Evolutionary conservation across 2,888 invertebrate genomes (phyloP), one percentile per base, ranked within the genome.

Genomic region (Cerastis leucographa): DNA sequence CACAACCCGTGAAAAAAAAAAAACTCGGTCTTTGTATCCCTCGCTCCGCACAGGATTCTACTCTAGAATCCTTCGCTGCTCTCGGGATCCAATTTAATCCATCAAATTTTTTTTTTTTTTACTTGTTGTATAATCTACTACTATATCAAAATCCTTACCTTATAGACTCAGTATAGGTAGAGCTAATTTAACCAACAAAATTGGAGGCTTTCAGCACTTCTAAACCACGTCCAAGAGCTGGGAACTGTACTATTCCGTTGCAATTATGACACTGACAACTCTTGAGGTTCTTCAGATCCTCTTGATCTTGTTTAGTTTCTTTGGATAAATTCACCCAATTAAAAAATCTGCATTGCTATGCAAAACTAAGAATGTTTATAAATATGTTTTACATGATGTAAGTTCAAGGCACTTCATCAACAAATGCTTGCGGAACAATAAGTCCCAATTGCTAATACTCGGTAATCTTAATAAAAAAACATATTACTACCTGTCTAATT

Each of bases 391-490:
- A 35, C 22, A 44, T n/a, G 14, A 80, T 35, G 35, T 14, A 25
- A 61, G 61, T 61, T 61, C 19, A 62, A 80, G 44, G 9, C 9
- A 17, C 12, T 70, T 54, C 54, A 54, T n/a, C 12, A 54, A 12
- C 54, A 12, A n/a, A n/a, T 51, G 51, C 22, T 51, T 22, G 44
- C 49, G 25, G 14, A 42, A 65, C 51, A 14, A 62, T 25, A 56
- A 56, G 44, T 76, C 35, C 49, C 46, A 25, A 17, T 25, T 5
- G n/a, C 17, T 46, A 49, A 14, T 67, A 46, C 49, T 56, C 35
- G 8, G n/a, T 42, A 19, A 29, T 64, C 29, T 42, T 68, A 61
- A 85, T 81, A 68, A 66, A 62, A 64, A 81, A 77, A 25, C 56
- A 62, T 66, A 64, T 66, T 54, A 35, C 22, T n/a, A 62, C 35